Evolutionary conservation across 2,113 vertebrate species (phyloP).

Genomic region (Macroglossus sobrinus): DNA sequence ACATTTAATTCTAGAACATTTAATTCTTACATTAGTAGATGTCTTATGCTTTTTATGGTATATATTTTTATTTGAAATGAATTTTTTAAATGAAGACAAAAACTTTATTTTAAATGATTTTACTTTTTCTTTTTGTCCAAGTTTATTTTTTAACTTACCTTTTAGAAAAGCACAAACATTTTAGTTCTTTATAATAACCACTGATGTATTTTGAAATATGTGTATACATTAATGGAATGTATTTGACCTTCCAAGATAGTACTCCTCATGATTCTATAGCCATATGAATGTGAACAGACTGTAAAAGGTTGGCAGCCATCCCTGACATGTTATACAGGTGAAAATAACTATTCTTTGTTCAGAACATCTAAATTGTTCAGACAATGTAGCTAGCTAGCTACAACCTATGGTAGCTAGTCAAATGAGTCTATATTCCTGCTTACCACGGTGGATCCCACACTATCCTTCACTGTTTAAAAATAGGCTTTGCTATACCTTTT

Average conservation of each 20-base stretch:
- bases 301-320: background rate
- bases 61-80: constrained; percentile 32
- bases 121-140: background rate
- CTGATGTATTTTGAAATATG: background rate
- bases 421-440: background rate
- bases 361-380: background rate
- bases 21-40: background rate
- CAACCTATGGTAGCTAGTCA: background rate
- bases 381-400: background rate
- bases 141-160: background rate
- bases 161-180: background rate
- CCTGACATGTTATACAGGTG: background rate
- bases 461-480: background rate
- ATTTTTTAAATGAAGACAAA: constrained; percentile 17
- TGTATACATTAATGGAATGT: background rate
- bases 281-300: background rate
- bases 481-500: background rate
- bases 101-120: background rate
- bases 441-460: background rate
- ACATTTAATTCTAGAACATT: background rate
- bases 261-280: background rate
- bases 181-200: background rate
- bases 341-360: background rate
- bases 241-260: background rate
- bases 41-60: background rate